These are phyloP conservation scores for Penaeus vannamei DNA, from an alignment of 1,140 invertebrate genomes.

Conservation along the genomic window DNA sequence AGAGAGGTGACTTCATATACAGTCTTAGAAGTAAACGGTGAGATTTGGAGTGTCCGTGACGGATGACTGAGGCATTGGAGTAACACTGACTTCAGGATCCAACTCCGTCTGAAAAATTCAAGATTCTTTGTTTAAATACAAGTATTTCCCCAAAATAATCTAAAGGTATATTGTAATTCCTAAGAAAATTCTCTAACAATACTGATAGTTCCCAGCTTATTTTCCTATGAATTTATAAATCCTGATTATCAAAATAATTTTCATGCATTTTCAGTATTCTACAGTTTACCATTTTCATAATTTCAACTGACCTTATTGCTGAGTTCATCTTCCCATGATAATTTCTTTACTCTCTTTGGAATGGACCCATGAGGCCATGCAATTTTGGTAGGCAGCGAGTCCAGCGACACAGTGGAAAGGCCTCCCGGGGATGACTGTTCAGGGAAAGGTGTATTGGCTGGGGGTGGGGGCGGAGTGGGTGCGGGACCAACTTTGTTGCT, in stretches of 20 bases:
- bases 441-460: slow-evolving; percentile 53
- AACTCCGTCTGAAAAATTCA: slow-evolving; percentile 73
- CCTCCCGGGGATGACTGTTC: slow-evolving; percentile 34
- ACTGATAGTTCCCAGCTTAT: no score
- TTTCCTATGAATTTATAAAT: no score
- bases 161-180: no score
- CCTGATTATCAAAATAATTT: no score
- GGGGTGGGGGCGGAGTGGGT: slow-evolving; percentile 45
- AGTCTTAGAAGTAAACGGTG: slow-evolving; percentile 75
- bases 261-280: no score
- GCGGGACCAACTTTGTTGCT: slow-evolving; percentile 52
- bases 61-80: slow-evolving; percentile 73
- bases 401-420: slow-evolving; percentile 64
- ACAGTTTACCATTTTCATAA: no score
- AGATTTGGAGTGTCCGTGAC: slow-evolving; percentile 74
- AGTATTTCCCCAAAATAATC: neutral
- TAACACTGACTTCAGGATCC: slow-evolving; percentile 75
- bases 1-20: neutral
- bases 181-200: no score
- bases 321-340: slow-evolving; percentile 82
- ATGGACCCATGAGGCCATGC: slow-evolving; percentile 76
- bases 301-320: slow-evolving; percentile 61
- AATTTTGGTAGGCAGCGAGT: slow-evolving; percentile 53
- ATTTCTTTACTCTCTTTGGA: slow-evolving; percentile 79
- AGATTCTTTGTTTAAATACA: neutral